A percentile compares a stretch with the other conserved stretches of the same genome.
Conservation (phyloP, 2,888 invertebrate species). For the Ophion costatus region DNA sequence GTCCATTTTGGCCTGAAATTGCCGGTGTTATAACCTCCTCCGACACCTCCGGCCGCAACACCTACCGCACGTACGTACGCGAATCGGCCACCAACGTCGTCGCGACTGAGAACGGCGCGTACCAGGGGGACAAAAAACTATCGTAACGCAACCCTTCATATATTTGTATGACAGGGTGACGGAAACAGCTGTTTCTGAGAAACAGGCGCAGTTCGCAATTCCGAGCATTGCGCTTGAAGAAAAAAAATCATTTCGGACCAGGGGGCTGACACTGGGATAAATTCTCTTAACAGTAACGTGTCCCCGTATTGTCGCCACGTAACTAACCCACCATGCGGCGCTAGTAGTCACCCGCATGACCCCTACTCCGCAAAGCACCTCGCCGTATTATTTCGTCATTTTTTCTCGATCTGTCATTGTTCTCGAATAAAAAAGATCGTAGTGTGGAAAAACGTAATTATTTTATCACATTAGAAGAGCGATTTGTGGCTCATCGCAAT, state of each 20-base stretch:
- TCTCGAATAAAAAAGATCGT: too few relatives aligned
- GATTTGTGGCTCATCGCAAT: too few relatives aligned
- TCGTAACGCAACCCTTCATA: constrained; percentile 14
- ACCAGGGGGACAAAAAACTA: constrained; percentile 1
- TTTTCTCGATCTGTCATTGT: too few relatives aligned
- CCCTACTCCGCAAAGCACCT: too few relatives aligned
- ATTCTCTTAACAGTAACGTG: too few relatives aligned
- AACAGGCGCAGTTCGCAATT: constrained; percentile 36
- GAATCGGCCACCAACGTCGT: constrained; percentile 11
- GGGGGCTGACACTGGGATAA: too few relatives aligned
- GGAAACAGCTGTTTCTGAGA: constrained; percentile 43
- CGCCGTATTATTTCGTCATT: too few relatives aligned
- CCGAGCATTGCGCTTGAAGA: constrained; percentile 1
- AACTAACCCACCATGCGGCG: too few relatives aligned
- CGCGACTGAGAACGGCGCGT: constrained; percentile 34
- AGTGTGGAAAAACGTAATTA: too few relatives aligned
- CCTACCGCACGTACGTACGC: constrained; percentile 14
- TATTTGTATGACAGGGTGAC: constrained; percentile 23
- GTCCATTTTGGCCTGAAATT: constrained; percentile 85
- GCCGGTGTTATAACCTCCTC: constrained; percentile 73
- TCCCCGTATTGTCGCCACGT: too few relatives aligned
- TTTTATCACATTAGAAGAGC: too few relatives aligned
- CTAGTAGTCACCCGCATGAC: too few relatives aligned
- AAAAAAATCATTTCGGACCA: constrained; percentile 20
- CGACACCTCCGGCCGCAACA: constrained; percentile 24